Evolutionary conservation across 64 coral and sea anemone species (phyloP).

Genomic region (Montipora foliosa): DNA sequence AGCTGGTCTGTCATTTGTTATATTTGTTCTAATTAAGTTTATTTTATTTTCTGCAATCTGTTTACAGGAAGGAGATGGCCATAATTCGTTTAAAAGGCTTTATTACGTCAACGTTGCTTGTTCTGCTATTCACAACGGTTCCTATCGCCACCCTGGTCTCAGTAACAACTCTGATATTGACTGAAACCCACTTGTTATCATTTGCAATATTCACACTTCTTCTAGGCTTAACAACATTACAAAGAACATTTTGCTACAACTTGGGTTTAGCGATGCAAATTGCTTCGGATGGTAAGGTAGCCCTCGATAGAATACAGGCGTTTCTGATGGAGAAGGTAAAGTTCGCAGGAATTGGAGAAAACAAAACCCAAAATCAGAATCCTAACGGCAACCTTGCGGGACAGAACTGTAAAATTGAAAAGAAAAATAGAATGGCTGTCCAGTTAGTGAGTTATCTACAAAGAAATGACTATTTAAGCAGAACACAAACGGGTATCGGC

Average conservation of each 20-base stretch:
- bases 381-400: not conserved
- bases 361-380: not conserved
- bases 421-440: not conserved
- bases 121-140: not conserved
- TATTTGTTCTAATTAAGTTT: too few relatives aligned
- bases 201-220: conserved; percentile 44
- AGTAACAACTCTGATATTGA: not conserved
- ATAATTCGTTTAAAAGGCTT: conserved; percentile 11
- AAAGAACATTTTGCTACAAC: not conserved
- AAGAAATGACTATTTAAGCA: too few relatives aligned
- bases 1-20: too few relatives aligned
- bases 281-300: conserved; percentile 14
- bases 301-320: conserved; percentile 13
- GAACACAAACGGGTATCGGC: not conserved
- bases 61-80: conserved; percentile 38
- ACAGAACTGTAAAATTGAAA: not conserved
- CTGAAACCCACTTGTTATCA: not conserved
- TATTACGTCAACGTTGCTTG: not conserved
- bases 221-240: not conserved
- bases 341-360: too few relatives aligned
- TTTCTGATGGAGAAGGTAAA: not conserved
- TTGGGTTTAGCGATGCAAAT: not conserved
- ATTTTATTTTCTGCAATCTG: too few relatives aligned
- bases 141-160: conserved; percentile 10
- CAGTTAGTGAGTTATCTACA: too few relatives aligned